These are phyloP conservation scores for Enteromius thamalakanensis DNA, from an alignment of 2,797 vertebrate genomes.

Conservation along the genomic window DNA sequence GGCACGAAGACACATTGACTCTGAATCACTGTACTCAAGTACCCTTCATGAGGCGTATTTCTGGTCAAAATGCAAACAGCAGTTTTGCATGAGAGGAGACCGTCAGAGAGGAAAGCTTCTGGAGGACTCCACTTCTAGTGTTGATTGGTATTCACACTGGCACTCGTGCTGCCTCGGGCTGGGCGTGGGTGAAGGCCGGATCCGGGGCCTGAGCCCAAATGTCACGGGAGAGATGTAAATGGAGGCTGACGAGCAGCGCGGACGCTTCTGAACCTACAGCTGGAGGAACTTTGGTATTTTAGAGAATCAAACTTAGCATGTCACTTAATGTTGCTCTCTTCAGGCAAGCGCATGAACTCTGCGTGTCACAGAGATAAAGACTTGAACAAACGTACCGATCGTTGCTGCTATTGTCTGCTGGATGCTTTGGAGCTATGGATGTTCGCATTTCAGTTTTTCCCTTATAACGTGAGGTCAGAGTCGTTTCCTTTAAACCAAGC, in stretches of 20 bases:
- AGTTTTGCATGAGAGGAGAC: slow-evolving; percentile 6
- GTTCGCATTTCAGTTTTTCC: neutral
- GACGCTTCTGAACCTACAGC: slow-evolving; percentile 39
- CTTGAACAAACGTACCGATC: neutral
- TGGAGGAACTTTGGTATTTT: slow-evolving; percentile 60
- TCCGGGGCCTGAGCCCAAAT: slow-evolving; percentile 48
- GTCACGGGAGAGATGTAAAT: slow-evolving; percentile 51
- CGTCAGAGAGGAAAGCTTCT: neutral
- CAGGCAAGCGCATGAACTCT: slow-evolving; percentile 20
- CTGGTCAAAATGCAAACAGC: slow-evolving; percentile 20
- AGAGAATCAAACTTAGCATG: slow-evolving; percentile 50
- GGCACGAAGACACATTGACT: neutral
- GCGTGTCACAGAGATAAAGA: neutral
- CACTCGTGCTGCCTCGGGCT: slow-evolving; percentile 15
- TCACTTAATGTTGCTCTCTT: slow-evolving; percentile 40
- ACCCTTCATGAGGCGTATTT: neutral
- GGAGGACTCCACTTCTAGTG: slow-evolving; percentile 10
- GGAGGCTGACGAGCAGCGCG: slow-evolving; percentile 51
- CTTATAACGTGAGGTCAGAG: neutral
- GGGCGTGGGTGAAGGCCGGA: slow-evolving; percentile 39
- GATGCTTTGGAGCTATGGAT: neutral
- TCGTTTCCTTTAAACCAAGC: neutral
- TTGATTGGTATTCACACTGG: slow-evolving; percentile 49
- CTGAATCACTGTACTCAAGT: neutral
- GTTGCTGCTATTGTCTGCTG: neutral